A percentile compares a stretch with the other conserved stretches of the same genome.
Conservation (phyloP, 2,888 invertebrate genomes). For the Diachrysia chrysitis region DNA sequence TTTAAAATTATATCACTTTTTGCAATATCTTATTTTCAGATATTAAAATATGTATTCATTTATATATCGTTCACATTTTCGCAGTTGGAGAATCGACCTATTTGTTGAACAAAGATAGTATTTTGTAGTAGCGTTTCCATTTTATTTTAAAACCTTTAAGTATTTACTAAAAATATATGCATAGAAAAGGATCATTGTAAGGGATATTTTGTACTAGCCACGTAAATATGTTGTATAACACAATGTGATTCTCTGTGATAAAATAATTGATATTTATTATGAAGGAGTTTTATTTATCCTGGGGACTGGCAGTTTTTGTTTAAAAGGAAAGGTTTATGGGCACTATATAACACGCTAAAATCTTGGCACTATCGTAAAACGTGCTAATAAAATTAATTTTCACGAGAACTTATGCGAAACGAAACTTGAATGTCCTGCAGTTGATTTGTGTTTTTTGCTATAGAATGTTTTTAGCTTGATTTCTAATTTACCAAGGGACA, state of each 20-base stretch:
- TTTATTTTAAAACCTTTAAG: constrained; percentile 66
- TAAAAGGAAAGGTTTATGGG: too few species aligned
- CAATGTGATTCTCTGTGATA: constrained; percentile 90
- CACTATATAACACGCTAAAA: too few species aligned
- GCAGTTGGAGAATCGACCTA: constrained; percentile 37
- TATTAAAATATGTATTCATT: constrained; percentile 2
- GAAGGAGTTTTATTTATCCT: constrained; percentile 70
- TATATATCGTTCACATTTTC: constrained; percentile 39
- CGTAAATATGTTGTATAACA: constrained; percentile 88
- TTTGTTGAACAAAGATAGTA: constrained; percentile 70
- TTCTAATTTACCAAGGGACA: too few species aligned
- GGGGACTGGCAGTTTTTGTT: too few species aligned
- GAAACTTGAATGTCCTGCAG: too few species aligned
- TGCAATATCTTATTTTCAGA: neutral
- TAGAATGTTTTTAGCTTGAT: too few species aligned
- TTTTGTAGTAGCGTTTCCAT: constrained; percentile 77
- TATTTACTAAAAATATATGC: constrained; percentile 69
- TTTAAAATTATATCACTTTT: too few species aligned
- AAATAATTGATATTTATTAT: constrained; percentile 88
- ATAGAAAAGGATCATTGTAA: constrained; percentile 78
- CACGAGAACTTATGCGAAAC: too few species aligned
- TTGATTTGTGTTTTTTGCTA: too few species aligned
- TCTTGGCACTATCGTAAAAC: too few species aligned
- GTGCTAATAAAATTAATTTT: too few species aligned
- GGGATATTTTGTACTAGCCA: constrained; percentile 87